Evolutionary conservation across 2,113 vertebrate species (phyloP), one percentile per base, ranked within the genome.

Genomic region (Grantiella picta): DNA sequence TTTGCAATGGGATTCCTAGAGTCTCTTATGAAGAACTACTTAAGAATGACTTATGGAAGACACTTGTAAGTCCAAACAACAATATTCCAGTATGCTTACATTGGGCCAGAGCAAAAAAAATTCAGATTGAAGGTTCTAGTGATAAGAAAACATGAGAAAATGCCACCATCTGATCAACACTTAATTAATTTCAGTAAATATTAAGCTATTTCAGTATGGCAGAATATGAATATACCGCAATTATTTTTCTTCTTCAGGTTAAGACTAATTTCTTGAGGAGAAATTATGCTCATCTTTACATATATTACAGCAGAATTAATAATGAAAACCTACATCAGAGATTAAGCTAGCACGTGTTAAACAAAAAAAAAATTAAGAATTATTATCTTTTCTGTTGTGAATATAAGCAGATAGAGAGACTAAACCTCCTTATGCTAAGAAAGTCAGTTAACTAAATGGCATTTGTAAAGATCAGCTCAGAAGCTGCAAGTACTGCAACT

Each of bases 131-230:
- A 94, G 81, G 77, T 94, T 63, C 28, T 89, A 45, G 76, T 94
- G 86, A 96, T 95, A 95, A 94, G 73, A 94, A 96, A 96, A 77
- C 76, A 95, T 82, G 53, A 93, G 77, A 96, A 96, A 87, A 96
- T 93, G 53, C 64, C 93, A 96, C 63, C 15, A 31, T 94, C 93
- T 97, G 95, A 97, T 97, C 96, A 97, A 96, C 94, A 96, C 76
- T 96, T 97, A 97, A 96, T 97, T 97, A 97, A 94, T 97, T 96
- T 94, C 95, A 82, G 91, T 97, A 97, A 97, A 97, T 95, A 97
- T 57, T 29, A 94, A 96, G 56, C 80, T 97, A 96, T 96, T 96
- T 98, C 93, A 94, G 24, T 54, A 95, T 73, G 84, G 95, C 95
- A 96, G 96, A 96, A 94, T 82, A 90, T 81, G 70, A 97, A 82